A percentile compares a stretch with the other conserved stretches of the same genome.
Conservation (phyloP, 2,113 vertebrate genomes). For the Porphyrio hochstetteri region DNA sequence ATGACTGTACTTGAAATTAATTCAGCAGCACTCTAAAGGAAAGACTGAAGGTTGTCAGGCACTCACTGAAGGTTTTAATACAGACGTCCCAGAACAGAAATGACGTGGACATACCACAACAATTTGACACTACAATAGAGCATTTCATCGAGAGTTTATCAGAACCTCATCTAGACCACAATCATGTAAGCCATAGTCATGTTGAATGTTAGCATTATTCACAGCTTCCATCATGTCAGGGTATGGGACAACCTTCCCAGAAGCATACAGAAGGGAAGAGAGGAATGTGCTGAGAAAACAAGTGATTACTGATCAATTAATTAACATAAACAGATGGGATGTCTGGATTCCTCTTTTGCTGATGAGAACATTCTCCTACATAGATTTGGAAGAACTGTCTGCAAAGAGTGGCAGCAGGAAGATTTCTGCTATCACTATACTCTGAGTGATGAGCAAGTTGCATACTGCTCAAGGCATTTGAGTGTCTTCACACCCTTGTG, state of each 20-base stretch:
- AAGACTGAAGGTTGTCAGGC: constrained; percentile 23
- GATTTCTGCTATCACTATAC: background rate
- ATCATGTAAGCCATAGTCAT: background rate
- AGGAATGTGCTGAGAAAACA: background rate
- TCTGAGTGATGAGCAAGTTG: background rate
- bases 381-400: background rate
- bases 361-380: background rate
- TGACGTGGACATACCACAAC: constrained; percentile 21
- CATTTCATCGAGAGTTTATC: constrained; percentile 30
- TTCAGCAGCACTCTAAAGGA: constrained; percentile 22
- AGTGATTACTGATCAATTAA: background rate
- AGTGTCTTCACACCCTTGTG: constrained; percentile 12
- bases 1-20: constrained; percentile 54
- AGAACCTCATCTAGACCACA: constrained; percentile 33
- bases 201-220: background rate
- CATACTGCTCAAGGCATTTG: background rate
- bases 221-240: background rate
- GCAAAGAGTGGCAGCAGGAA: background rate
- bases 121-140: constrained; percentile 9
- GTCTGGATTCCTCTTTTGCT: background rate
- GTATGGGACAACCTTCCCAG: background rate
- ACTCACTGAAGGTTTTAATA: constrained; percentile 42
- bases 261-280: background rate
- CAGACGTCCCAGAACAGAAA: constrained; percentile 36
- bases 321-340: background rate